These are phyloP conservation scores for Lycaon pictus DNA, from an alignment of 2,113 vertebrate species.

Conservation along the genomic window DNA sequence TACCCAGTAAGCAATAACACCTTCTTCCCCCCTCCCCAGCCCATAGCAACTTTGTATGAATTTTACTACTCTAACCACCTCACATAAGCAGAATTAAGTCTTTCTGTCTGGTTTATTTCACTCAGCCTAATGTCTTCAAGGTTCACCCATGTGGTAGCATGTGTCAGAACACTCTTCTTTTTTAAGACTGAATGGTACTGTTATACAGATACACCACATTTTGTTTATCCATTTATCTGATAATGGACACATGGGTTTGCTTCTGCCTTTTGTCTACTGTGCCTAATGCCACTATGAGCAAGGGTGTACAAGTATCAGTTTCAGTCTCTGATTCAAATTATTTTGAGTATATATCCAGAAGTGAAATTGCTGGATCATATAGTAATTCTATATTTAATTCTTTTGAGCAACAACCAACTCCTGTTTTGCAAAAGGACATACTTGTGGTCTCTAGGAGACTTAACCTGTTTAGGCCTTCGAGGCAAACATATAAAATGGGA, in stretches of 20 bases:
- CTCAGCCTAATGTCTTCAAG: not conserved
- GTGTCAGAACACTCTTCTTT: not conserved
- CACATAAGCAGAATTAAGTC: not conserved
- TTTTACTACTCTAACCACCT: not conserved
- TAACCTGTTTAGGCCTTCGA: not conserved
- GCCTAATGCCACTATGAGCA: not conserved
- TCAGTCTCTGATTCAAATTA: not conserved
- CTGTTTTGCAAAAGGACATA: not conserved
- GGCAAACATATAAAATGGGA: not conserved
- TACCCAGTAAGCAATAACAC: not conserved
- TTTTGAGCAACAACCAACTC: not conserved
- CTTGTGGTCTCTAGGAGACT: not conserved
- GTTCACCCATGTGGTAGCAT: no score
- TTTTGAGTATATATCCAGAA: not conserved
- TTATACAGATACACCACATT: not conserved
- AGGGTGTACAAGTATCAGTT: not conserved
- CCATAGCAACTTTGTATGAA: not conserved
- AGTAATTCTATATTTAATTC: not conserved
- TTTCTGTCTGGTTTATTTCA: not conserved
- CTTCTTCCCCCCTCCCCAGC: accelerated
- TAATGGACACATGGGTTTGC: not conserved
- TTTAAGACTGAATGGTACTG: not conserved
- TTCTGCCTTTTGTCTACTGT: not conserved
- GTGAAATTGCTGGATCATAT: not conserved
- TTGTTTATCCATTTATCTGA: not conserved